Percentiles rank a stretch among this genome's conserved stretches.
These are phyloP conservation scores for Agonopterix arenella DNA, from an alignment of 2,888 invertebrate genomes.

Conservation along the genomic window DNA sequence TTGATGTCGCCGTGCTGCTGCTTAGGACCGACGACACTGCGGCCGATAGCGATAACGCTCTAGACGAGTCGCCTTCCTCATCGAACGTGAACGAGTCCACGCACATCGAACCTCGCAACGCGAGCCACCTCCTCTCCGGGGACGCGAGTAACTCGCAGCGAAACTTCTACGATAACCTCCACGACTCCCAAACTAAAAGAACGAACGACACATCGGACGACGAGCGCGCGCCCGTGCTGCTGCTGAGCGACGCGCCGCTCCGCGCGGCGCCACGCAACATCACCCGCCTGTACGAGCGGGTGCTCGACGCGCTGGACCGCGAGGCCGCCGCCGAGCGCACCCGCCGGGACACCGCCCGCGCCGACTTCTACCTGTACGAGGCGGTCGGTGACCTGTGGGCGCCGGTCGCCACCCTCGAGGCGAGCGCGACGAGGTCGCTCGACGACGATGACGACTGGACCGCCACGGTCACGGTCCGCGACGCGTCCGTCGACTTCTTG, in stretches of 20 bases:
- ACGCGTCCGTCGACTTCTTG: constrained; percentile 20
- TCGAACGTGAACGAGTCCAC: no score
- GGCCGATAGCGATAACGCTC: not conserved
- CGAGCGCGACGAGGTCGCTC: constrained; percentile 21
- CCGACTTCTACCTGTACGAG: constrained; percentile 30
- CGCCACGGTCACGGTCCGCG: constrained; percentile 20
- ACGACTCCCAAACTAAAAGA: no score
- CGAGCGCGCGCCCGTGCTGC: not conserved
- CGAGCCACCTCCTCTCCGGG: no score
- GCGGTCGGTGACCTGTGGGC: constrained; percentile 22
- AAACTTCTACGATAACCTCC: no score
- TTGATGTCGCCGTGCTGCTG: not conserved
- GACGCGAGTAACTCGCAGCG: no score
- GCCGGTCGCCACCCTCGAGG: constrained; percentile 23
- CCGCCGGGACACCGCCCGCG: constrained; percentile 13
- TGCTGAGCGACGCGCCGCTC: constrained; percentile 8
- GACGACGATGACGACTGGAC: constrained; percentile 27
- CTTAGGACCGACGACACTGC: not conserved
- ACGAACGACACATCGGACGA: not conserved
- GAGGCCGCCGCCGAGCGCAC: constrained; percentile 10
- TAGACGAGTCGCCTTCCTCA: no score
- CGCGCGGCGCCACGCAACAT: not conserved
- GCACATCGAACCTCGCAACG: no score
- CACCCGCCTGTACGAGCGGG: constrained; percentile 14
- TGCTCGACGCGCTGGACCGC: constrained; percentile 14